Evolutionary conservation across 2,797 vertebrate species (phyloP).

Genomic region (Rhinoraja longicauda): DNA sequence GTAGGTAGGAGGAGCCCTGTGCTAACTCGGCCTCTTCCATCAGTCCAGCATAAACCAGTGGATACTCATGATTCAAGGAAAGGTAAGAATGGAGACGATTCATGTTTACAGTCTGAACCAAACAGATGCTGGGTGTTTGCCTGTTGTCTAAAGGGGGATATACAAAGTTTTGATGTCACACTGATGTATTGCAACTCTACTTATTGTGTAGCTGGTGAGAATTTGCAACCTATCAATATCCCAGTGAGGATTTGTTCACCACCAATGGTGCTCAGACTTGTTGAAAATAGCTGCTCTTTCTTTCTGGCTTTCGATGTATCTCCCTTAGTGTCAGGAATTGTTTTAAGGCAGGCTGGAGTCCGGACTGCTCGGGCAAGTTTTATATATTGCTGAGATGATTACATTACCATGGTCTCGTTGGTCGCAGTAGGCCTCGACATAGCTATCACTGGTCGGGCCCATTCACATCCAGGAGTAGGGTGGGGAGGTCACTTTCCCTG

Average conservation of each 20-base stretch:
- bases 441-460: no score
- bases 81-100: constrained; percentile 56
- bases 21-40: constrained; percentile 59
- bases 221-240: not conserved
- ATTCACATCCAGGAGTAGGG: no score
- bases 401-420: no score
- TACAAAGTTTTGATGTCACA: not conserved
- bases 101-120: not conserved
- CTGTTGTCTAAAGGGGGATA: not conserved
- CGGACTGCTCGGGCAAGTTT: not conserved
- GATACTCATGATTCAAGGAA: constrained; percentile 80
- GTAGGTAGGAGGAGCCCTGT: constrained; percentile 70
- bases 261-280: not conserved
- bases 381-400: not conserved
- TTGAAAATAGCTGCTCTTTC: not conserved
- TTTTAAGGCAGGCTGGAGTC: not conserved
- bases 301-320: not conserved
- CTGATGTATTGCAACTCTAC: no score
- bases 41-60: constrained; percentile 62
- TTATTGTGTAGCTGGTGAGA: not conserved
- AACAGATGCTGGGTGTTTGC: not conserved
- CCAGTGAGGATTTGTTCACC: not conserved
- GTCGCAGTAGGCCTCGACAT: no score
- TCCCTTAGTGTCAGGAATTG: not conserved
- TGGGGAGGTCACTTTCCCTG: no score